These are phyloP conservation scores for Bos indicus DNA, from an alignment of 2,113 vertebrate genomes.

Conservation along the genomic window DNA sequence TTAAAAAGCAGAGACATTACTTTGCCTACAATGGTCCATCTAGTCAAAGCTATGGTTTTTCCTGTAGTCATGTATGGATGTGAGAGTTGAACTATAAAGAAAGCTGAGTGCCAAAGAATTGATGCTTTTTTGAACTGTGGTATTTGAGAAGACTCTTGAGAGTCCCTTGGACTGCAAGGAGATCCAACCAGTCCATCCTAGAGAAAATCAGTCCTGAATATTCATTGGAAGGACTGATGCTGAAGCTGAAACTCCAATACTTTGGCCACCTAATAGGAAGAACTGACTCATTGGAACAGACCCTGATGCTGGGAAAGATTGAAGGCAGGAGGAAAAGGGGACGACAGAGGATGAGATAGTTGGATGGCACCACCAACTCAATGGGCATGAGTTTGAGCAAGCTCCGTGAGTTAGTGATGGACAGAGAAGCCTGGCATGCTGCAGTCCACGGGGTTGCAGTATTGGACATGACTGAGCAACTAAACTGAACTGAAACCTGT, in stretches of 20 bases:
- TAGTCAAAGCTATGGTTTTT: background rate
- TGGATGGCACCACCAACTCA: background rate
- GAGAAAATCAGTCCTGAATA: background rate
- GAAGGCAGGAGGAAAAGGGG: background rate
- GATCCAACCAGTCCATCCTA: background rate
- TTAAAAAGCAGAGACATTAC: background rate
- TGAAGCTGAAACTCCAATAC: background rate
- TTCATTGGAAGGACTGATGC: background rate
- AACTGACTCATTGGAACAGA: background rate
- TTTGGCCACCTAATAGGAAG: background rate
- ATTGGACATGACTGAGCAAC: fast-evolving
- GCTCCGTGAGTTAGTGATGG: background rate
- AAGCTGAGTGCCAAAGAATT: background rate
- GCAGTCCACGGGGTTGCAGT: fast-evolving
- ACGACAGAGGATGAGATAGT: background rate
- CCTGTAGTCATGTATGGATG: background rate
- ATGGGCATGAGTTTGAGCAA: background rate
- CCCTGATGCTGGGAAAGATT: background rate
- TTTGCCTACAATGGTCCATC: background rate
- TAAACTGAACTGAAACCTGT: background rate
- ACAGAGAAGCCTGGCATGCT: background rate
- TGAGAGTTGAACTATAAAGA: background rate
- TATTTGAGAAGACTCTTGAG: background rate
- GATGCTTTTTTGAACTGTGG: background rate
- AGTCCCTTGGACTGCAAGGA: background rate